A percentile compares a stretch with the other conserved stretches of the same genome.
Conservation (phyloP, 1,140 invertebrate genomes). For the Penaeus chinensis region DNA sequence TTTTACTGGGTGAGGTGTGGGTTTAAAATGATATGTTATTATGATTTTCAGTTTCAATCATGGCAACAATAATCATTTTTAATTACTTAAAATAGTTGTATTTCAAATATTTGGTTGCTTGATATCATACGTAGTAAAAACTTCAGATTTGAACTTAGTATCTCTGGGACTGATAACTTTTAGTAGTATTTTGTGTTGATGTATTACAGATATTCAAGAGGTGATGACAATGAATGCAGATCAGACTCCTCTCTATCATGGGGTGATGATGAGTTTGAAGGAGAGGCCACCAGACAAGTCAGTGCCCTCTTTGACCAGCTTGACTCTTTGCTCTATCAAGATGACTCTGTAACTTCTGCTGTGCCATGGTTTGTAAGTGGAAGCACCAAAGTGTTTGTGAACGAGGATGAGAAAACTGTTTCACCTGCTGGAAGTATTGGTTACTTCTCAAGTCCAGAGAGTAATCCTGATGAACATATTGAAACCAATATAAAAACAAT, state of each 20-base stretch:
- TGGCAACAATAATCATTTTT: too few relatives aligned
- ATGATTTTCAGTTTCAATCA: too few relatives aligned
- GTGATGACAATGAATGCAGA: slow-evolving; percentile 51
- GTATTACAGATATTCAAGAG: slow-evolving; percentile 48
- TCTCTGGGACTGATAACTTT: not conserved
- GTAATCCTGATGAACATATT: too few relatives aligned
- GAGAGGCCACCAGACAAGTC: slow-evolving; percentile 62
- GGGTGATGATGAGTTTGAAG: slow-evolving; percentile 64
- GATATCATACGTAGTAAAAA: not conserved
- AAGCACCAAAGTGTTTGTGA: too few relatives aligned
- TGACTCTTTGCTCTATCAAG: slow-evolving; percentile 55
- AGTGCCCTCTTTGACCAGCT: slow-evolving; percentile 60
- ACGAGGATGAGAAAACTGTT: too few relatives aligned
- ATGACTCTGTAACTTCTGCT: slow-evolving; percentile 27
- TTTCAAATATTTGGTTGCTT: too few relatives aligned
- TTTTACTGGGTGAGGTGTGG: too few relatives aligned
- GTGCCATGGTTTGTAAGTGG: slow-evolving; percentile 6
- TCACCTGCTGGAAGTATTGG: too few relatives aligned
- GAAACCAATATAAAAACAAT: too few relatives aligned
- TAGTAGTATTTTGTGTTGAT: not conserved
- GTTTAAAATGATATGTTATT: too few relatives aligned
- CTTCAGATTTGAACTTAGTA: not conserved
- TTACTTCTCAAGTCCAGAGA: not conserved
- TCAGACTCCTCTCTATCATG: slow-evolving; percentile 62
- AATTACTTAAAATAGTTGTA: too few relatives aligned